Conservation (phyloP, 2,113 vertebrate species). For the Sphaerodactylus townsendi region DNA sequence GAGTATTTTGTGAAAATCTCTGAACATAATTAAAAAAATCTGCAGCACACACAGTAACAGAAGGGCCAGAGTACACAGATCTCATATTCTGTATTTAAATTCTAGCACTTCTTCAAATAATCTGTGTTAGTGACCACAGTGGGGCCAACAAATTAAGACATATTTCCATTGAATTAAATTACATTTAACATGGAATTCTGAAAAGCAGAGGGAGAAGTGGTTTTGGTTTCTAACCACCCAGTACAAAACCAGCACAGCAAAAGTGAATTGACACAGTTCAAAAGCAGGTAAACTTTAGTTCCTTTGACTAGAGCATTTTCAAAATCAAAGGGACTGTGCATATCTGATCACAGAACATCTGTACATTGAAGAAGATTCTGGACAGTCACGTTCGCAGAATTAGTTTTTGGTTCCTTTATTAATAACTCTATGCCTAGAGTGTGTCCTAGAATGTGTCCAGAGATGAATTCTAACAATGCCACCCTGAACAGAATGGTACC, state of each 20-base stretch:
- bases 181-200: background rate
- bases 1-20: background rate
- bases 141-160: background rate
- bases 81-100: background rate
- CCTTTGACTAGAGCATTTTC: background rate
- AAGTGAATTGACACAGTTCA: background rate
- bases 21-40: constrained; percentile 1
- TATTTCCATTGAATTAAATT: background rate
- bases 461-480: too few species aligned
- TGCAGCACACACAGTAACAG: background rate
- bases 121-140: background rate
- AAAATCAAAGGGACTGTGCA: background rate
- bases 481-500: too few species aligned
- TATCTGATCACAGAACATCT: background rate
- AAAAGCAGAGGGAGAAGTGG: background rate
- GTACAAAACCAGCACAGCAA: background rate
- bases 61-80: background rate
- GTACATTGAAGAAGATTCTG: background rate
- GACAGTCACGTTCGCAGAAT: too few species aligned
- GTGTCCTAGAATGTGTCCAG: too few species aligned
- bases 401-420: too few species aligned
- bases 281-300: background rate
- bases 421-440: too few species aligned
- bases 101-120: background rate
- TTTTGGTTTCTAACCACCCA: background rate